phyloP scores from a whole-genome alignment of 2,888 invertebrate species.

The Aleiodes leptofemur region DNA sequence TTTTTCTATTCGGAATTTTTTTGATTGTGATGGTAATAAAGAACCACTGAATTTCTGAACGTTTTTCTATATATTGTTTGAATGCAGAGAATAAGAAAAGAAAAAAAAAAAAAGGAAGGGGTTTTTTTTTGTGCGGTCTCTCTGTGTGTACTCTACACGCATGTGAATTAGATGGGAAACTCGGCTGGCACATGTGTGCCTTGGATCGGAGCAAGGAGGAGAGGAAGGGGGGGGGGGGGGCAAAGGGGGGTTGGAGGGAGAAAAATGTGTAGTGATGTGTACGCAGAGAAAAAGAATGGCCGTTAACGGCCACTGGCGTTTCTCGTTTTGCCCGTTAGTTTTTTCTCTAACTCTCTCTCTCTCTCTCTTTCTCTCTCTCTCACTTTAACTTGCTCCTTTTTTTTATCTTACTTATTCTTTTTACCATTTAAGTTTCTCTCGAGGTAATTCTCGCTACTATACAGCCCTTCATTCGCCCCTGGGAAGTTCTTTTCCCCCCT shows the following conservation, averaged over 20 bases:
- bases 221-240: not conserved
- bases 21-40: conserved; percentile 47
- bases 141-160: conserved; percentile 18
- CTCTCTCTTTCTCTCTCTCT: conserved; percentile 43
- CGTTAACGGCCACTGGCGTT: conserved; percentile 47
- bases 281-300: conserved; percentile 27
- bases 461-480: conserved; percentile 38
- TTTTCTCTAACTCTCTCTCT: conserved; percentile 59
- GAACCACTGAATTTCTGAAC: conserved; percentile 41
- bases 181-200: conserved; percentile 26
- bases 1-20: not conserved
- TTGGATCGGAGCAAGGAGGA: conserved; percentile 15
- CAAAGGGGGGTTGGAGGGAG: conserved; percentile 27
- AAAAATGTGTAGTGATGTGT: conserved; percentile 39
- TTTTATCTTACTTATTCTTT: conserved; percentile 42
- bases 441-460: conserved; percentile 31
- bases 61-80: conserved; percentile 39
- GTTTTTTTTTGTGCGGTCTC: conserved; percentile 24
- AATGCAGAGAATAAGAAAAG: conserved; percentile 9
- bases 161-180: conserved; percentile 46
- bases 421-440: conserved; percentile 18
- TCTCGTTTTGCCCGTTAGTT: conserved; percentile 64
- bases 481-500: not conserved
- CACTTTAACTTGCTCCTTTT: conserved; percentile 45
- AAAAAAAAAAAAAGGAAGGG: not conserved